Conservation (phyloP, 2,113 vertebrate genomes). For the Daphoenositta chrysoptera region DNA sequence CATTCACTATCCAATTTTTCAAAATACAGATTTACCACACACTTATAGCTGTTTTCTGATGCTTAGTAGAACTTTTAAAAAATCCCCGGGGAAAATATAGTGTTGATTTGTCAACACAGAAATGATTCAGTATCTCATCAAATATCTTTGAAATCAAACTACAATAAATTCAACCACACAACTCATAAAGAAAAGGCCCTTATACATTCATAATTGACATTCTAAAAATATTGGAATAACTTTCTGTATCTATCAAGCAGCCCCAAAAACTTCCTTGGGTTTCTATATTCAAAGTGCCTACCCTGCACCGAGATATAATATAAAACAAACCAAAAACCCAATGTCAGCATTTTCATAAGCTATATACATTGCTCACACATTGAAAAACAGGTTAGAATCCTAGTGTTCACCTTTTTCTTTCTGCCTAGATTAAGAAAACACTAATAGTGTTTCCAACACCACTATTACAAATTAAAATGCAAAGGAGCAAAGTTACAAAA, state of each 20-base stretch:
- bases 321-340: neutral
- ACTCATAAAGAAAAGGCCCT: neutral
- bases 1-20: neutral
- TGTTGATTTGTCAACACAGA: neutral
- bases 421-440: neutral
- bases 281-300: neutral
- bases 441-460: neutral
- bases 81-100: neutral
- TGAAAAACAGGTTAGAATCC: neutral
- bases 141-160: neutral
- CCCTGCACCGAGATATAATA: neutral
- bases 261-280: neutral
- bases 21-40: neutral
- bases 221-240: neutral
- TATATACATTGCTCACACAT: neutral
- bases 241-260: neutral
- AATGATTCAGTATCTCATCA: neutral
- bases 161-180: neutral
- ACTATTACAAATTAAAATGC: neutral
- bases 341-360: neutral
- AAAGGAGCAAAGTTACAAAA: neutral
- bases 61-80: neutral
- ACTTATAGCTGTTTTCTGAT: neutral
- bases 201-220: neutral
- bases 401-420: neutral